Conservation (phyloP, 2,113 vertebrate genomes). For the Cyanoliseus patagonus region DNA sequence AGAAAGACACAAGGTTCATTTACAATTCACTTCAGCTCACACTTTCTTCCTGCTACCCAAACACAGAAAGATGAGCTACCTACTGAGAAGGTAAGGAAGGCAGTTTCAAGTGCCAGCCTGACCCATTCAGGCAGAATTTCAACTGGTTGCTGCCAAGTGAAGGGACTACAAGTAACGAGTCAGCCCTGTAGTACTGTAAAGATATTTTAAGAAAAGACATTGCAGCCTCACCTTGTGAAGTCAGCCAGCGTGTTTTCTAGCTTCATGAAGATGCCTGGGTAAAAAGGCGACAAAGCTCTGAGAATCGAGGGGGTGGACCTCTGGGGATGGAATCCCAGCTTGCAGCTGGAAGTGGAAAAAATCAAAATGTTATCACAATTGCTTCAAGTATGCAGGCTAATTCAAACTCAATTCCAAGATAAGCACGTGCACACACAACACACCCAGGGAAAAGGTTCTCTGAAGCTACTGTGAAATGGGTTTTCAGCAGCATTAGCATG, state of each 20-base stretch:
- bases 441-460: background rate
- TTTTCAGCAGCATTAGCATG: background rate
- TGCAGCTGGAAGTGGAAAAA: constrained; percentile 47
- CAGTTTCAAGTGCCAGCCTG: constrained; percentile 24
- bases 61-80: constrained; percentile 44
- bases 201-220: constrained; percentile 6
- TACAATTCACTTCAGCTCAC: background rate
- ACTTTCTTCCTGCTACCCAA: background rate
- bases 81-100: constrained; percentile 36
- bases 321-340: constrained; percentile 30
- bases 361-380: constrained; percentile 43
- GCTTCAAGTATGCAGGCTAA: constrained; percentile 10
- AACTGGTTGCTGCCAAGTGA: background rate
- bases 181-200: constrained; percentile 10
- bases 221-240: background rate
- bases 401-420: constrained; percentile 29
- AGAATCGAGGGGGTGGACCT: constrained; percentile 16
- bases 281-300: background rate
- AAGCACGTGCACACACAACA: background rate
- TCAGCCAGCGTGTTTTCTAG: background rate
- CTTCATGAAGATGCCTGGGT: background rate
- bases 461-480: background rate
- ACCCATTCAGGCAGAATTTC: constrained; percentile 6
- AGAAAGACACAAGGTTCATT: background rate
- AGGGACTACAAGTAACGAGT: background rate